Evolutionary conservation across 2,113 vertebrate genomes (phyloP).

Genomic region (Nesogale talazaci): DNA sequence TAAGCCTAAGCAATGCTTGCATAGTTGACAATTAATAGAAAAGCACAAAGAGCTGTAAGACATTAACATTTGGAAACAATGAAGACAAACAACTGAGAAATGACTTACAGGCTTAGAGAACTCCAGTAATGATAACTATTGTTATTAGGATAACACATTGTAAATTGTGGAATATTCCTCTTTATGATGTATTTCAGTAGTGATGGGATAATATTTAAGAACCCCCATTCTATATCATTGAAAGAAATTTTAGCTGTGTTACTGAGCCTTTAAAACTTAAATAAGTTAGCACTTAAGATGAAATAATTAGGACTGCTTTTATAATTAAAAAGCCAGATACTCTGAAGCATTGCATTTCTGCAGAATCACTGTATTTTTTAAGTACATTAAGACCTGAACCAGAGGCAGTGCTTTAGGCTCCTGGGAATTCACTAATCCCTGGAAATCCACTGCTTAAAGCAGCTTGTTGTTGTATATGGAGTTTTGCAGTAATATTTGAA

Average conservation of each 20-base stretch:
- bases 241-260: constrained; percentile 56
- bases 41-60: neutral
- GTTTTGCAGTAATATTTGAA: constrained; percentile 59
- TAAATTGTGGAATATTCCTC: neutral
- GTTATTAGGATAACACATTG: constrained; percentile 9
- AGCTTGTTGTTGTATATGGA: constrained; percentile 32
- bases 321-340: constrained; percentile 81
- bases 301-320: constrained; percentile 80
- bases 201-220: constrained; percentile 6
- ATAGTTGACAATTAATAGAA: neutral
- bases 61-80: neutral
- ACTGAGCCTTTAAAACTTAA: constrained; percentile 63
- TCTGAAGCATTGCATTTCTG: constrained; percentile 74
- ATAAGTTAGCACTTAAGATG: constrained; percentile 77
- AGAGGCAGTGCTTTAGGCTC: constrained; percentile 75
- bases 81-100: neutral
- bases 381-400: constrained; percentile 76
- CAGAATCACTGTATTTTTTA: constrained; percentile 76
- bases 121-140: neutral
- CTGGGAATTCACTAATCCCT: constrained; percentile 78
- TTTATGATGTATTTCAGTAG: neutral
- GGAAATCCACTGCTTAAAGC: constrained; percentile 77
- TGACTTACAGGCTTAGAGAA: neutral
- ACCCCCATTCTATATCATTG: neutral
- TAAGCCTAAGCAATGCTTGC: neutral